Evolutionary conservation across 1,140 invertebrate species (phyloP), one percentile per base, ranked within the genome.

Genomic region (Bacillus rossius): DNA sequence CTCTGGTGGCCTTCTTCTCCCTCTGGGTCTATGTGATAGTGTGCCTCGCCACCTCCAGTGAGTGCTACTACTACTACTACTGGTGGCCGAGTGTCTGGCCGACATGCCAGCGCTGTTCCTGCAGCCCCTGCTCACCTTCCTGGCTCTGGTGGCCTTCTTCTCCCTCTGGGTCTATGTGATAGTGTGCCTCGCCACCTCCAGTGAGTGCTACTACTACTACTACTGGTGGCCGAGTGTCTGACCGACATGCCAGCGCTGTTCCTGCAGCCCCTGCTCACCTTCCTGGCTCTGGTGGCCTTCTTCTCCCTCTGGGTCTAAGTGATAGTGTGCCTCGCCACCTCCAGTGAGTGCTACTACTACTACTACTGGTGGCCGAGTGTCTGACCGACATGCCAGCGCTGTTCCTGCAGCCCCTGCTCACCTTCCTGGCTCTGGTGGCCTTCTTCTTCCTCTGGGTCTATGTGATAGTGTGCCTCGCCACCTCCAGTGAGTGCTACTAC

Each of bases 401-500:
- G 22, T 86, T 96, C 66, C 75, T 94, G 19, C 93, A 95, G 68
- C 94, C 94, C 1, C 69, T 96, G 1, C 75, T 93, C 57, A 96
- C 94, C 0, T 94, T 94, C 69, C 60, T 89, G 43, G 80, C 87
- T 47, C 76, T 96, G 0, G 72, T 88, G 23, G 59, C 84, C 40
- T 96, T 96, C 71, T 88, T 94, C 61, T 73, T 84, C 40, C 92
- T 91, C 77, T 96, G 92, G 92, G 77, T 93, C 1, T 78, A 81
- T 26, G 84, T 96, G 37, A 82, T 96, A 61, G 74, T 85, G 22
- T 84, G 77, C 65, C 72, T 89, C 4, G 81, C 82, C n/a, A 87
- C 86, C 62, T 79, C 85, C 37, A 79, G 87, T 89, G 77, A 82
- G 83, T 78, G 41, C n/a, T n/a, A n/a, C n/a, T n/a, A n/a, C n/a